A percentile compares a stretch with the other conserved stretches of the same genome.
phyloP scores from a whole-genome alignment of 2,888 invertebrate species.

The Pandemis corylana region DNA sequence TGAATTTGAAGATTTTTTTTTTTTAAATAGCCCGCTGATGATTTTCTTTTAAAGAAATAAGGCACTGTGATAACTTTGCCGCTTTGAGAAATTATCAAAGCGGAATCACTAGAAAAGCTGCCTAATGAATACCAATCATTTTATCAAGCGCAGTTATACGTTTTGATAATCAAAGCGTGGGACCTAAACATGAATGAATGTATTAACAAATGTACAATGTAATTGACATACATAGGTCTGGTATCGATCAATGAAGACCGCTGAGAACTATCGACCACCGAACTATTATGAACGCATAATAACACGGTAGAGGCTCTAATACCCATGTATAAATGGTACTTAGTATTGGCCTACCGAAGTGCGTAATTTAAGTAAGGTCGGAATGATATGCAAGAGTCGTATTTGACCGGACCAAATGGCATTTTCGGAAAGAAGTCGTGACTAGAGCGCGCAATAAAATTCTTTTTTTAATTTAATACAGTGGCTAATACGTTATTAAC shows the following conservation, averaged over 20 bases:
- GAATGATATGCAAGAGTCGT: slow-evolving; percentile 50
- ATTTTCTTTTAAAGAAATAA: too few relatives aligned
- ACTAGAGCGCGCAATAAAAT: slow-evolving; percentile 68
- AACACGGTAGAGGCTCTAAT: slow-evolving; percentile 61
- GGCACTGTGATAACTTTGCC: too few relatives aligned
- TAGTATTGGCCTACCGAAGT: slow-evolving; percentile 63
- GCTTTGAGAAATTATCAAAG: too few relatives aligned
- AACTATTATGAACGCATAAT: slow-evolving; percentile 66
- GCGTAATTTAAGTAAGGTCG: slow-evolving; percentile 60
- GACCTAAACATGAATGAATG: slow-evolving; percentile 48
- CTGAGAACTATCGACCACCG: slow-evolving; percentile 54
- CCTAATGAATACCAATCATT: neutral
- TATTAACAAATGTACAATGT: slow-evolving; percentile 42
- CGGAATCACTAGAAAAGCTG: too few relatives aligned
- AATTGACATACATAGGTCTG: slow-evolving; percentile 47
- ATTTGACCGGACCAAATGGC: slow-evolving; percentile 43
- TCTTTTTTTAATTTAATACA: slow-evolving; percentile 63
- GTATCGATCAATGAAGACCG: slow-evolving; percentile 52
- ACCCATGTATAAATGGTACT: slow-evolving; percentile 63
- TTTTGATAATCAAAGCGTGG: slow-evolving; percentile 46
- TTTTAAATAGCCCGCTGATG: too few relatives aligned
- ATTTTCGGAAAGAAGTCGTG: slow-evolving; percentile 72
- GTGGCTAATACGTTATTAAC: slow-evolving; percentile 68
- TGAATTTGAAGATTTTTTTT: too few relatives aligned
- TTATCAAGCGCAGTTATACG: neutral